These are phyloP conservation scores for Lycocerus yunnanus DNA, from an alignment of 2,888 invertebrate species.

Conservation along the genomic window DNA sequence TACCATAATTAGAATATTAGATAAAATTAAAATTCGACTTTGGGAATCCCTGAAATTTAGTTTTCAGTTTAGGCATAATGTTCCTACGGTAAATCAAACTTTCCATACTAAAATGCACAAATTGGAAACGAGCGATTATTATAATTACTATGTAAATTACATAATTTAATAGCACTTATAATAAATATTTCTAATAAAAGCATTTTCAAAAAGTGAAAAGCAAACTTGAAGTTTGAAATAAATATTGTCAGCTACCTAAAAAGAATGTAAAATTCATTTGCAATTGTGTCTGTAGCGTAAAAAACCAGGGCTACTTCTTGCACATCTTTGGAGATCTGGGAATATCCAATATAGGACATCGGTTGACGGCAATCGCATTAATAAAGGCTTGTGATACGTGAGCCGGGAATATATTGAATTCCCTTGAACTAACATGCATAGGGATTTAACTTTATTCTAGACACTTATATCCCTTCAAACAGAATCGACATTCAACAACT, in stretches of 20 bases:
- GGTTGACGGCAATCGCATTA: conserved; percentile 45
- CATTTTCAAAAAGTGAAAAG: neutral
- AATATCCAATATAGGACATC: conserved; percentile 45
- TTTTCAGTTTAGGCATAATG: too few relatives aligned
- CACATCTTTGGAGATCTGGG: conserved; percentile 32
- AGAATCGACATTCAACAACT: neutral
- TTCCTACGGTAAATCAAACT: too few relatives aligned
- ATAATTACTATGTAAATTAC: too few relatives aligned
- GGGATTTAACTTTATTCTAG: conserved; percentile 31
- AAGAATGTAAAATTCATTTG: conserved; percentile 12
- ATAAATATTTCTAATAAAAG: neutral
- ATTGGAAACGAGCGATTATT: too few relatives aligned
- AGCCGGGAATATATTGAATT: conserved; percentile 45
- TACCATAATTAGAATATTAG: too few relatives aligned
- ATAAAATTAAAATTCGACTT: too few relatives aligned
- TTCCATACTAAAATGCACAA: too few relatives aligned
- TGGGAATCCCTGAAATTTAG: too few relatives aligned
- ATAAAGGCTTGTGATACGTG: conserved; percentile 45
- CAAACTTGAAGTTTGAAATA: neutral
- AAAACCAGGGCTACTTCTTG: conserved; percentile 6
- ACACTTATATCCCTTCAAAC: neutral
- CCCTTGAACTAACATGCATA: conserved; percentile 33
- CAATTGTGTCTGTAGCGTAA: conserved; percentile 14
- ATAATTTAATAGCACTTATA: too few relatives aligned
- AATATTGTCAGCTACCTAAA: neutral